Conservation (phyloP, 1,140 invertebrate species). For the Drosophila virilis region DNA sequence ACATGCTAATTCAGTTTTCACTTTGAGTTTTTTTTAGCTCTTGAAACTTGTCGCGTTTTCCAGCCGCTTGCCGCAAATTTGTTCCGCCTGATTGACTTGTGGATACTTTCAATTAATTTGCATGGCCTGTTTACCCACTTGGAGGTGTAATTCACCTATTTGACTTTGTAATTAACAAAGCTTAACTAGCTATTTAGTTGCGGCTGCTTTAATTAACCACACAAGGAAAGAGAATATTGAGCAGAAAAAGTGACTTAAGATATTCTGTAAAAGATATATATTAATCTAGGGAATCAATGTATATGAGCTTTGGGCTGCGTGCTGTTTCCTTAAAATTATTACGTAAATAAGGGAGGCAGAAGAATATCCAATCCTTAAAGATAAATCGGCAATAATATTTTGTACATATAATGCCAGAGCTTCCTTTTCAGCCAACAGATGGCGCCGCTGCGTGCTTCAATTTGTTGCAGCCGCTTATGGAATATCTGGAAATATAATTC, state of each 20-base stretch:
- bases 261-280: too few relatives aligned
- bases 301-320: too few relatives aligned
- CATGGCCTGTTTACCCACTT: constrained; percentile 9
- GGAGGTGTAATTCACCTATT: constrained; percentile 12
- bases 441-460: constrained; percentile 2
- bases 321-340: too few relatives aligned
- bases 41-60: constrained; percentile 52
- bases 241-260: background rate
- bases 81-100: constrained; percentile 48
- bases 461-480: constrained; percentile 7
- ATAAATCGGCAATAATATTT: background rate
- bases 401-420: background rate
- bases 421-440: constrained; percentile 1
- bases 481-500: constrained; percentile 31
- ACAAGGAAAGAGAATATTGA: background rate
- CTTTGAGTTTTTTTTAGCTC: constrained; percentile 12
- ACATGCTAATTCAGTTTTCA: constrained; percentile 73
- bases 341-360: too few relatives aligned
- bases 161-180: constrained; percentile 7
- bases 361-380: background rate
- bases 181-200: background rate
- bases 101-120: constrained; percentile 70
- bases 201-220: background rate
- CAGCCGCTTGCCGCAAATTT: constrained; percentile 45
- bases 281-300: too few relatives aligned